Evolutionary conservation across 2,797 vertebrate genomes (phyloP).

Genomic region (Meda fulgida): DNA sequence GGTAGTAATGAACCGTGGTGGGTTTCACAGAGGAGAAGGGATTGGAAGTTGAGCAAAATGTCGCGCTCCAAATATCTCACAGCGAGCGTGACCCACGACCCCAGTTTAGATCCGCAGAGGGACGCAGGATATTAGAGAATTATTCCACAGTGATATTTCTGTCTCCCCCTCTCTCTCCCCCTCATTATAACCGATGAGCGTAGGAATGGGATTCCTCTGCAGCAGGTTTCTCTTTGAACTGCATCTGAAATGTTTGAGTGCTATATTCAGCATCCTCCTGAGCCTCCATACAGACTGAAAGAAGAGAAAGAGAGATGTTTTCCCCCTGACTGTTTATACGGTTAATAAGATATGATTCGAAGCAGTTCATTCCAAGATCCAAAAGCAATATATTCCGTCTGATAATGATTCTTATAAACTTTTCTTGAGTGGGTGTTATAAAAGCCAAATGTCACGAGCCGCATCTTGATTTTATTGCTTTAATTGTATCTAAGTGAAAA

Average conservation of each 20-base stretch:
- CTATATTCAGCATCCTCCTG: conserved; percentile 47
- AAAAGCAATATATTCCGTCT: conserved; percentile 17
- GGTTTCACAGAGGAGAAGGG: conserved; percentile 70
- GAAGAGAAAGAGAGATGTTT: conserved; percentile 26
- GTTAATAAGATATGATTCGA: conserved; percentile 42
- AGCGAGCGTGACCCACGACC: conserved; percentile 60
- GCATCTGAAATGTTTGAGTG: conserved; percentile 38
- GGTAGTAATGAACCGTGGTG: conserved; percentile 69
- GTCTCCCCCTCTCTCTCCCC: background rate
- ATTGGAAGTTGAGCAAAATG: conserved; percentile 30
- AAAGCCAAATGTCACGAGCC: background rate
- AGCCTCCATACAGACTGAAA: conserved; percentile 32
- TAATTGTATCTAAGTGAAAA: conserved; percentile 21
- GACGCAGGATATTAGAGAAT: conserved; percentile 22
- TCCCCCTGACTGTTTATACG: conserved; percentile 29
- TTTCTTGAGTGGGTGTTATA: conserved; percentile 13
- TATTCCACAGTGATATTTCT: conserved; percentile 13
- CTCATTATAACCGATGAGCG: conserved; percentile 46
- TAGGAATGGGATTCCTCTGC: conserved; percentile 38
- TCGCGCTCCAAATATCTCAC: conserved; percentile 72
- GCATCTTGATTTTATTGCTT: conserved; percentile 2
- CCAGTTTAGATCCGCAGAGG: conserved; percentile 27
- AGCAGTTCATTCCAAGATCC: conserved; percentile 10
- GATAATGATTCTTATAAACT: conserved; percentile 21
- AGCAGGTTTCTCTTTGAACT: conserved; percentile 52